Evolutionary conservation across 2,888 invertebrate genomes (phyloP), one percentile per base, ranked within the genome.

Genomic region (Cryptocheilus praepositus): DNA sequence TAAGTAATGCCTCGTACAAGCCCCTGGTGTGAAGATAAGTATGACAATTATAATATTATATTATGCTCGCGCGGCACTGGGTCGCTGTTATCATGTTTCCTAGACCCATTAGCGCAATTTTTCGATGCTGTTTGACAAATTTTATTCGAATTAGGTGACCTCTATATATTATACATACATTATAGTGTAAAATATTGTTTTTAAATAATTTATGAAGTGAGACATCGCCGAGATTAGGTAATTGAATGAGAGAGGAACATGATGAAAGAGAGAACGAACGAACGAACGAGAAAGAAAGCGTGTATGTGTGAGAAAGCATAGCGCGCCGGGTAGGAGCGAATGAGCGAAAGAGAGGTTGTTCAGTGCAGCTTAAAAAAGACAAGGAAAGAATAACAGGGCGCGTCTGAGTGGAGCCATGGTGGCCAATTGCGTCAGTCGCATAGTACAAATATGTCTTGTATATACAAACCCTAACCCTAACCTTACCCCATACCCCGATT

Each of bases 401-500:
- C 83, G 84, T 80, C 81, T 79, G 81, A 81, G 73, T 80, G 79
- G 70, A 81, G 80, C 82, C 80, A 74, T 71, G 79, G 74, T 83
- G 83, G 82, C 82, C 78, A 81, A 81, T 77, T 83, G 85, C 85
- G 85, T 86, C 84, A 85, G 86, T 87, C 85, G 85, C 85, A 88
- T 87, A 88, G 88, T 88, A 88, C 88, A 88, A 88, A 87, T 86
- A 87, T 86, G 86, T 86, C 86, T 87, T 88, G 88, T 88, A 88
- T 88, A 88, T 88, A 88, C 86, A 63, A 77, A 63, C 68, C 67
- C 61, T 62, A 64, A 68, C 64, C 63, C 36, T 36, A 36, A 25
- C 36, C 36, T 7, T 36, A 4, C 36, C 36, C 25, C 25, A 2
- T 25, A 61, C 71, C 74, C 73, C 75, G 70, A 64, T 70, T 77